A percentile compares a stretch with the other conserved stretches of the same genome.
These are phyloP conservation scores for Sarcophaga rosellei DNA, from an alignment of 2,888 invertebrate genomes.

Conservation along the genomic window DNA sequence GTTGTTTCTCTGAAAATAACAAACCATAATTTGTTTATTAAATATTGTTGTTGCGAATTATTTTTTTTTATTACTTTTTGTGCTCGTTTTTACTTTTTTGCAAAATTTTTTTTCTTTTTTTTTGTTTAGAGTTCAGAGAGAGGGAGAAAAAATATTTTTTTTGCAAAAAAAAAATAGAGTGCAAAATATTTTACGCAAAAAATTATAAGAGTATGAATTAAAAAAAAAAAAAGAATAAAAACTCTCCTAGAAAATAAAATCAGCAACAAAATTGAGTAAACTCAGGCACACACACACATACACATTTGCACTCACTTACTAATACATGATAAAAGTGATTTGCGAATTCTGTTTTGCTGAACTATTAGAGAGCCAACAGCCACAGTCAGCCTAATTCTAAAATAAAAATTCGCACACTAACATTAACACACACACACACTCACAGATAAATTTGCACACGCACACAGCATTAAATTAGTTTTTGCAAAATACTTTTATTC, in stretches of 20 bases:
- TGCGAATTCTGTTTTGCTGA: constrained; percentile 42
- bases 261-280: too few species aligned
- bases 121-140: background rate
- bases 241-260: too few species aligned
- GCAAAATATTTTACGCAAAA: constrained; percentile 15
- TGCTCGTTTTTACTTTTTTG: constrained; percentile 32
- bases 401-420: constrained; percentile 12
- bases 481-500: constrained; percentile 61
- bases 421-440: background rate
- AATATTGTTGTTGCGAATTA: background rate
- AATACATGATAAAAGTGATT: background rate
- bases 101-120: constrained; percentile 27
- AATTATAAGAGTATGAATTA: constrained; percentile 29
- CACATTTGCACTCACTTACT: too few species aligned
- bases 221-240: background rate
- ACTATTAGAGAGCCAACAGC: background rate
- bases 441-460: background rate
- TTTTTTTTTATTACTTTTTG: constrained; percentile 6
- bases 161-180: constrained; percentile 25
- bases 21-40: constrained; percentile 17
- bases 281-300: too few species aligned
- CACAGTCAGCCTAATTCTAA: constrained; percentile 18
- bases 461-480: constrained; percentile 23
- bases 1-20: constrained; percentile 42
- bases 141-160: background rate